A percentile compares a stretch with the other conserved stretches of the same genome.
phyloP scores from a whole-genome alignment of 2,888 invertebrate genomes.

The Drosophila neonasuta region DNA sequence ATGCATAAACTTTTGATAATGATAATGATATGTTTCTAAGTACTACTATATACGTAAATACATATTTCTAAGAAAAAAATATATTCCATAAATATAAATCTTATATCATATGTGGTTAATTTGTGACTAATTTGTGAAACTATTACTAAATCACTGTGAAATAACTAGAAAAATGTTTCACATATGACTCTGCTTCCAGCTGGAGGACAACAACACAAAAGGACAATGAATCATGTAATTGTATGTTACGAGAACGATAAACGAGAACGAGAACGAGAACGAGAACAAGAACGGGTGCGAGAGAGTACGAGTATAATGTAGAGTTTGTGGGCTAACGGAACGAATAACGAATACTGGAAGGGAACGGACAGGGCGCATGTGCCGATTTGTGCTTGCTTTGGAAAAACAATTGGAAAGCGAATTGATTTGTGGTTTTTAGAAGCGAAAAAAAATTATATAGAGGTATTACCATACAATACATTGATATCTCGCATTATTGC shows the following conservation, averaged over 20 bases:
- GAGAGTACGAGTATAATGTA: constrained; percentile 2
- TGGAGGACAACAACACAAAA: constrained; percentile 19
- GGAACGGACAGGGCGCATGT: constrained; percentile 40
- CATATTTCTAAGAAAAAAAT: constrained; percentile 13
- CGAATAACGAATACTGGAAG: constrained; percentile 25
- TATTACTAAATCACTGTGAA: constrained; percentile 8
- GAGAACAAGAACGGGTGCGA: neutral
- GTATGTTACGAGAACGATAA: neutral
- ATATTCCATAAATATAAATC: neutral
- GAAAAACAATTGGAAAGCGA: constrained; percentile 34
- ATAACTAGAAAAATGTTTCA: neutral
- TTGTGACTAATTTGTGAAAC: neutral
- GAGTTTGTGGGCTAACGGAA: neutral
- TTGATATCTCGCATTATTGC: constrained; percentile 15
- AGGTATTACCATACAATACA: constrained; percentile 4
- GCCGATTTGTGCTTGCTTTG: constrained; percentile 13
- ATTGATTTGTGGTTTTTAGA: constrained; percentile 40
- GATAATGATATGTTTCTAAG: constrained; percentile 21
- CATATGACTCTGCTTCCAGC: neutral
- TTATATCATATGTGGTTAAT: constrained; percentile 12
- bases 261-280: neutral
- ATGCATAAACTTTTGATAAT: constrained; percentile 42
- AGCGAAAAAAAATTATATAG: constrained; percentile 3
- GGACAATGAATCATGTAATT: constrained; percentile 56
- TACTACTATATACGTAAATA: constrained; percentile 9